phyloP scores from a whole-genome alignment of 2,888 invertebrate genomes.

The Creontiades dilutus region DNA sequence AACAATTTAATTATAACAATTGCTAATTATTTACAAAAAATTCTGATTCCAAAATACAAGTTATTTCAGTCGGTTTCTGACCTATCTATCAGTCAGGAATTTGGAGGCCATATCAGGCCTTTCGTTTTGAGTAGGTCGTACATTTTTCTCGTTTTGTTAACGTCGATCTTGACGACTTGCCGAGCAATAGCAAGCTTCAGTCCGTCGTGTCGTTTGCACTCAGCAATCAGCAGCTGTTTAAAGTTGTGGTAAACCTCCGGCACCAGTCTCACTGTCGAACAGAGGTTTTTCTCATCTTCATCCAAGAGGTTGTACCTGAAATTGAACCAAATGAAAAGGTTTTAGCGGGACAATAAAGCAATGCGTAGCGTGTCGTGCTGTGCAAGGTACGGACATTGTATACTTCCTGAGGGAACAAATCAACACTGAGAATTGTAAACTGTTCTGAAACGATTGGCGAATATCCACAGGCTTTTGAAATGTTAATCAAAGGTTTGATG shows the following conservation, averaged over 20 bases:
- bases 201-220: slow-evolving; percentile 84
- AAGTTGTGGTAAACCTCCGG: slow-evolving; percentile 90
- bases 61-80: too few relatives aligned
- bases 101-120: slow-evolving; percentile 84
- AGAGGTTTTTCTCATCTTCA: slow-evolving; percentile 86
- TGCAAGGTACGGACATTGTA: too few relatives aligned
- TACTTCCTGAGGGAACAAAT: too few relatives aligned
- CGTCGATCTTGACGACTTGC: slow-evolving; percentile 92
- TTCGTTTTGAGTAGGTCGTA: slow-evolving; percentile 87
- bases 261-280: slow-evolving; percentile 86
- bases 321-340: not conserved
- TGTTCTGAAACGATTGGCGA: too few relatives aligned
- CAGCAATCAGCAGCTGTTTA: slow-evolving; percentile 85
- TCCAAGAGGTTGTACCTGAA: slow-evolving; percentile 79
- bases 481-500: too few relatives aligned
- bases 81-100: slow-evolving; percentile 8
- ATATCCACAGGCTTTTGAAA: too few relatives aligned
- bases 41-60: too few relatives aligned
- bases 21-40: too few relatives aligned
- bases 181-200: slow-evolving; percentile 90
- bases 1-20: too few relatives aligned
- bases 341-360: too few relatives aligned
- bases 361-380: too few relatives aligned
- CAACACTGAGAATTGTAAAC: too few relatives aligned
- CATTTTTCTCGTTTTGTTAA: slow-evolving; percentile 89